Evolutionary conservation across 1,140 invertebrate species (phyloP).

Genomic region (Branchinecta lynchi): DNA sequence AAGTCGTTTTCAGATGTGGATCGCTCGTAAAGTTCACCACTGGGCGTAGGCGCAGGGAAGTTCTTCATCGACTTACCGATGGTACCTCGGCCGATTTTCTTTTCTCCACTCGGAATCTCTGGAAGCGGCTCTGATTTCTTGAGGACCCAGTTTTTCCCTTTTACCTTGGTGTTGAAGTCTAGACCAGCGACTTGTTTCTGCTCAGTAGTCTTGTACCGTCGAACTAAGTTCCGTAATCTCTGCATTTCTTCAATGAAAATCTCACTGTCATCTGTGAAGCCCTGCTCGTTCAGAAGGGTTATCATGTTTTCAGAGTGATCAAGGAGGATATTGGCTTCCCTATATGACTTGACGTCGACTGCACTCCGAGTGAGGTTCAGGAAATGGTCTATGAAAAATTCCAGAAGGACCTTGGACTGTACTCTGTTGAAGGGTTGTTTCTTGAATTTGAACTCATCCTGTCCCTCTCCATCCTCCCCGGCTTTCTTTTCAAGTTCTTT

Average conservation of each 20-base stretch:
- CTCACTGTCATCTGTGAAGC: constrained; percentile 17
- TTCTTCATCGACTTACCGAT: not conserved
- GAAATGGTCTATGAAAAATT: constrained; percentile 51
- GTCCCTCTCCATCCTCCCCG: constrained; percentile 17
- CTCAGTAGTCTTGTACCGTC: not conserved
- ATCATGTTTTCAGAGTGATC: constrained; percentile 49
- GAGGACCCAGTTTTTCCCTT: not conserved
- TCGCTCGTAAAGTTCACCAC: not conserved
- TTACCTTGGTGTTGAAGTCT: not conserved
- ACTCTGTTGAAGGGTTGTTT: constrained; percentile 17
- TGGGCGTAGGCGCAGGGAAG: not conserved
- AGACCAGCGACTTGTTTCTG: not conserved
- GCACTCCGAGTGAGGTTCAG: constrained; percentile 45
- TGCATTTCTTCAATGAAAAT: constrained; percentile 17
- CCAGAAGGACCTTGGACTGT: constrained; percentile 30
- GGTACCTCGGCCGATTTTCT: not conserved
- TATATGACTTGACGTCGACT: constrained; percentile 39
- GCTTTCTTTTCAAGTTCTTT: constrained; percentile 24
- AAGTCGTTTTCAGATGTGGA: not conserved
- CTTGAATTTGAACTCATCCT: constrained; percentile 2
- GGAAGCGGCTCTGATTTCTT: not conserved
- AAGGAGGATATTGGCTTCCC: constrained; percentile 45
- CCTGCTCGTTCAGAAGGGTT: constrained; percentile 40
- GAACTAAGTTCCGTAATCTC: constrained; percentile 17
- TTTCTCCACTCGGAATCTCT: not conserved